Base-by-base conservation (phyloP, 2,888 invertebrate genomes). In the Amaurobius ferox region DNA sequence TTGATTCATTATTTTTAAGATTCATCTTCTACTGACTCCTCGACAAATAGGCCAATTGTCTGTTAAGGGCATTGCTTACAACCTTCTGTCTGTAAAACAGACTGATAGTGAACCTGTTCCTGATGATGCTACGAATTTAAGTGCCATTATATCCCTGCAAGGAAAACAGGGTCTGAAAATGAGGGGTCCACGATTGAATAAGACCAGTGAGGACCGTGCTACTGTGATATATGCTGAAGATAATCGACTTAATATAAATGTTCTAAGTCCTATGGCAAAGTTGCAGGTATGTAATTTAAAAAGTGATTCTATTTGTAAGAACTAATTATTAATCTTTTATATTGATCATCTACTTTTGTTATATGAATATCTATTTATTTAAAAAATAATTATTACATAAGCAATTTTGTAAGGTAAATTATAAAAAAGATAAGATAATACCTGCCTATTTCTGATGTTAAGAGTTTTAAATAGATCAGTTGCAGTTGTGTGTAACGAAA, bases 241-340 rank as follows among this genome's bases (percentile, higher is more conserved):
- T 90, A 94, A 94, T 89, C 93, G 95, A 88, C 92, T 98, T 74
- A 93, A 94, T 88, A 94, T 97, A 79, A 94, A 93, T 88, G 93
- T 98, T 72, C 94, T 95, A 66, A 94, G 95, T 16, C 94, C 94
- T 88, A 95, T 96, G 87, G 97, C 98, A 0, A 95, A 95, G 90
- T 92, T 98, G 90, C 95, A 96, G 93, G 96, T 95, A 91, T n/a
- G n/a, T n/a, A n/a, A n/a, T n/a, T n/a, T n/a, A n/a, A n/a, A n/a
- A n/a, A n/a, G n/a, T n/a, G n/a, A n/a, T n/a, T n/a, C n/a, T n/a
- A n/a, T n/a, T n/a, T n/a, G n/a, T n/a, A n/a, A n/a, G n/a, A n/a
- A n/a, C n/a, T n/a, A n/a, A n/a, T n/a, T n/a, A n/a, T n/a, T n/a
- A n/a, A n/a, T n/a, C n/a, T n/a, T n/a, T n/a, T n/a, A n/a, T n/a